A percentile compares a stretch with the other conserved stretches of the same genome.
Conservation (phyloP, 2,797 vertebrate species). For the Zalophus californianus region DNA sequence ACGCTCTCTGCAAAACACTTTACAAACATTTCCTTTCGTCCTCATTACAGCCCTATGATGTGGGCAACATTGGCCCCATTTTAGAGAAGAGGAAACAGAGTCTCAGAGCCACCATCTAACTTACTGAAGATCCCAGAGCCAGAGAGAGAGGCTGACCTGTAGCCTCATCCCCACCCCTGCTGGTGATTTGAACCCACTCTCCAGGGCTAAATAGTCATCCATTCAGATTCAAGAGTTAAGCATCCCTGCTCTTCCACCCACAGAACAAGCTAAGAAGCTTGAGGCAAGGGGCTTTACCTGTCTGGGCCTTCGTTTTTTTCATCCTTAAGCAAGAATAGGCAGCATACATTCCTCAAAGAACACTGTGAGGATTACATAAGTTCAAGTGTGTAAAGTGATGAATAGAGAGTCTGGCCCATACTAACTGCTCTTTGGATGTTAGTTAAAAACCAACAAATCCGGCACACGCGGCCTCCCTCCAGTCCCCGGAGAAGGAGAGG, state of each 20-base stretch:
- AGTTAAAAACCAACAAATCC: neutral
- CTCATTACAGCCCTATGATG: neutral
- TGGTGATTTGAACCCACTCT: neutral
- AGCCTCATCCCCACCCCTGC: accelerated
- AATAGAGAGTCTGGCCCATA: neutral
- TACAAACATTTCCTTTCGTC: neutral
- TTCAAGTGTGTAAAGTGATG: neutral
- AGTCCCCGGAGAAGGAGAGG: neutral
- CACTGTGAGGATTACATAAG: neutral
- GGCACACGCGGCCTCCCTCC: neutral
- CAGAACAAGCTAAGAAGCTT: neutral
- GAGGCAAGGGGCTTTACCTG: neutral
- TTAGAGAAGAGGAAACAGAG: neutral
- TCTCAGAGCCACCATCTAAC: neutral
- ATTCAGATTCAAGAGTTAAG: neutral
- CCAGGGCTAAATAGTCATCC: neutral
- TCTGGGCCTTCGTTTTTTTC: neutral
- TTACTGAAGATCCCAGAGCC: neutral
- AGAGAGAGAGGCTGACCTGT: neutral
- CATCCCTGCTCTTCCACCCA: neutral
- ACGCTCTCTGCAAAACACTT: neutral
- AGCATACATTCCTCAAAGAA: neutral
- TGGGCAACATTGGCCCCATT: neutral
- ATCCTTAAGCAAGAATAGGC: neutral
- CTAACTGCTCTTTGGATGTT: neutral